Percentiles rank a stretch among this genome's conserved stretches.
Conservation (phyloP, 2,888 invertebrate genomes). For the Eupithecia exiguata region DNA sequence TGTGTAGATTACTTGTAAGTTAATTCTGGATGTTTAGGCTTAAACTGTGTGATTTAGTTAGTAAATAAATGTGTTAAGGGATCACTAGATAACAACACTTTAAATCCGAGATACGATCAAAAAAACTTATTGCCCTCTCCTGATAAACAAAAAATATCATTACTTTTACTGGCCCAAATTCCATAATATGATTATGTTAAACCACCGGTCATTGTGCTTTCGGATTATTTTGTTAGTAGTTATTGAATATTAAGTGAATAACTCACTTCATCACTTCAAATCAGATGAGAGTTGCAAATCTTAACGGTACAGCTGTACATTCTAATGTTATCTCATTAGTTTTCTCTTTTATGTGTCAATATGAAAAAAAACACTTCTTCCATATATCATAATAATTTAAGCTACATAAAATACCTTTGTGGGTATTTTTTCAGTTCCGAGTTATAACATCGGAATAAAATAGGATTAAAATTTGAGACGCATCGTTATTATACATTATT, state of each 20-base stretch:
- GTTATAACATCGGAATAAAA: background rate
- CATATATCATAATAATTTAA: background rate
- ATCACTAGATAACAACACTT: background rate
- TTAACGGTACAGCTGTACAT: background rate
- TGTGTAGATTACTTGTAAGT: constrained; percentile 1
- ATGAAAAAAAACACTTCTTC: background rate
- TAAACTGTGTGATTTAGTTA: constrained; percentile 10
- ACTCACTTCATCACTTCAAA: background rate
- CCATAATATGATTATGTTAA: background rate
- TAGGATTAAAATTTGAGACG: background rate
- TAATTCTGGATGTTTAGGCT: background rate
- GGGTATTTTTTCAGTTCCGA: background rate
- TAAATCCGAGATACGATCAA: background rate
- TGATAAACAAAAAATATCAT: background rate
- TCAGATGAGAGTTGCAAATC: background rate
- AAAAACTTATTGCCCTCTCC: background rate
- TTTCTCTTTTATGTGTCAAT: background rate
- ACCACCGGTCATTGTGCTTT: background rate
- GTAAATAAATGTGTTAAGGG: background rate
- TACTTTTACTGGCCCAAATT: background rate
- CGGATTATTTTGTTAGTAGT: background rate
- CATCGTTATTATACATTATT: background rate
- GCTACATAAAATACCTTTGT: background rate
- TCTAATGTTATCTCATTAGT: background rate
- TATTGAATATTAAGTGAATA: background rate